Evolutionary conservation across 2,888 invertebrate species (phyloP).

Genomic region (Mesoligia furuncula): DNA sequence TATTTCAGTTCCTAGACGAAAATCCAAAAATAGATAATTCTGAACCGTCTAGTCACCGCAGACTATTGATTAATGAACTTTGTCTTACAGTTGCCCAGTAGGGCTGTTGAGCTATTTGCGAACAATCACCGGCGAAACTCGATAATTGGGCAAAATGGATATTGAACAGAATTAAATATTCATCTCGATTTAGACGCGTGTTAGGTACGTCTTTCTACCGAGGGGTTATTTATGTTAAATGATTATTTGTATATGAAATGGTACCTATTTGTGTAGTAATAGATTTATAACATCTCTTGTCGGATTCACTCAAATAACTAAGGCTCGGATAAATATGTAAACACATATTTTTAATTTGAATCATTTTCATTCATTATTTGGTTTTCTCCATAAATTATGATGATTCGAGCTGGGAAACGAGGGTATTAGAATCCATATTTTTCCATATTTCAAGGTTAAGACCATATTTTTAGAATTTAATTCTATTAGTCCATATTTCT

Average conservation of each 20-base stretch:
- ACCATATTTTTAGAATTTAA: too few relatives aligned
- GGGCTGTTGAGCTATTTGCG: conserved; percentile 48
- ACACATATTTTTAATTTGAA: too few relatives aligned
- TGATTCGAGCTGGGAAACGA: too few relatives aligned
- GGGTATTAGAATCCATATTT: too few relatives aligned
- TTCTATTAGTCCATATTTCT: too few relatives aligned
- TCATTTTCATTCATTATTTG: too few relatives aligned
- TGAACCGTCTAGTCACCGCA: conserved; percentile 40
- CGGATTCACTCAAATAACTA: too few relatives aligned
- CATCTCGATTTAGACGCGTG: conserved; percentile 16
- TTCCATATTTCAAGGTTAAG: too few relatives aligned
- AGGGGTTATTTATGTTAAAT: conserved; percentile 1
- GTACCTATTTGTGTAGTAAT: neutral
- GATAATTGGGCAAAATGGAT: conserved; percentile 46
- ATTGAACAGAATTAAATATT: conserved; percentile 44
- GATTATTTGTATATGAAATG: neutral
- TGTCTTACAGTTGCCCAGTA: conserved; percentile 52
- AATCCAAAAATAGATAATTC: conserved; percentile 26
- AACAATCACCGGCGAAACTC: conserved; percentile 37
- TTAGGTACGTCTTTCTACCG: neutral
- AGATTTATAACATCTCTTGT: too few relatives aligned
- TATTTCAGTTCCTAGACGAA: neutral
- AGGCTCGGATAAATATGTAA: too few relatives aligned
- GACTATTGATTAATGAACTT: conserved; percentile 58
- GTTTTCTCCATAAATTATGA: too few relatives aligned